Base-by-base conservation (phyloP, 2,113 vertebrate species). In the Tapirus terrestris region DNA sequence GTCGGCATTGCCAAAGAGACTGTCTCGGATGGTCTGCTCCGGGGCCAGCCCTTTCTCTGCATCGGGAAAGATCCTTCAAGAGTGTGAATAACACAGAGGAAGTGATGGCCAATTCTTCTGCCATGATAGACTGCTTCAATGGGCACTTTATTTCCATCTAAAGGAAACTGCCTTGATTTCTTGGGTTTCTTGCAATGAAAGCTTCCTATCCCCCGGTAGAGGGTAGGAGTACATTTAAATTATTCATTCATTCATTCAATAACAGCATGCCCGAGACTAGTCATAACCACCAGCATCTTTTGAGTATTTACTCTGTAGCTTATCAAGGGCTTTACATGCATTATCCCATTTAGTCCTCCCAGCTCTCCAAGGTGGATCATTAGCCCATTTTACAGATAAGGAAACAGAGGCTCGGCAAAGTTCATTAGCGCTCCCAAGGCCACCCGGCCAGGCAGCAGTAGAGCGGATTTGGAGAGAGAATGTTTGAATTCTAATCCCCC, bases 161-260 rank as follows among this genome's bases (percentile, higher is more conserved):
- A 51, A 92, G 63, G 61, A 67, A 75, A 73, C 1, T 31, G 77
- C 33, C 39, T 91, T 58, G 3, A 0, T 11, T 48, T 93, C 45
- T 36, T 17, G 18, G 18, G 18, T 61, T 92, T 89, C 87, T 95
- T 73, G 29, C 51, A 76, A 97, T 43, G 53, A 89, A 43, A 89
- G 17, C 20, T 48, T 20, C 25, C 67, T 72, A 45, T 25, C 8
- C 17, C 43, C 27, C 23, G 1, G 39, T 7, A 82, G 51, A 94
- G 5, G 45, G 31, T 13, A 61, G 61, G 39, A n/a, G 4, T 2
- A n/a, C 3, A 43, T 67, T 67, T 21, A 45, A 18, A 6, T 39
- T 4, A 48, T 72, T 81, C 29, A 70, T 56, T 73, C 21, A 93
- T n/a, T 51, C 81, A 36, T 36, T 89, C 75, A 53, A 6, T 63